Evolutionary conservation across 2,113 vertebrate species (phyloP).

Genomic region (Nothocercus julius): DNA sequence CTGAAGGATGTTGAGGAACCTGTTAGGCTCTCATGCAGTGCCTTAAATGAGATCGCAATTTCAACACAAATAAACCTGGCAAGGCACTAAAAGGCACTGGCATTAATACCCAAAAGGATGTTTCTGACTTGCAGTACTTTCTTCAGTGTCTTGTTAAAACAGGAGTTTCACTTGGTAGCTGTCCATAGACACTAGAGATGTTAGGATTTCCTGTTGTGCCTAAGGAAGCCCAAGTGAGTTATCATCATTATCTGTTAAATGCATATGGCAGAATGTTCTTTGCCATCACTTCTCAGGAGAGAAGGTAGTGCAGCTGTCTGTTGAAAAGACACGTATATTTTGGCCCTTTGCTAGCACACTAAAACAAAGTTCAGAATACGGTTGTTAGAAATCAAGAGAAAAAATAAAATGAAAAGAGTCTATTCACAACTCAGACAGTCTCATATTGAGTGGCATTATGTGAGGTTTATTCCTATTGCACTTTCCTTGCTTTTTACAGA

Average conservation of each 20-base stretch:
- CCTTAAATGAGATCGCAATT: not conserved
- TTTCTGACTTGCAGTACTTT: not conserved
- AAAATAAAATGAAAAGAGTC: not conserved
- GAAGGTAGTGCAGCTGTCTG: not conserved
- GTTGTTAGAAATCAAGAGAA: not conserved
- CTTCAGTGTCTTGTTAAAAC: not conserved
- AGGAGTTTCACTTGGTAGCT: not conserved
- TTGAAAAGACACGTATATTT: not conserved
- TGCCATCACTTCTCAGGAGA: not conserved
- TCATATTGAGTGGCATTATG: not conserved
- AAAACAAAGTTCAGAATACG: not conserved
- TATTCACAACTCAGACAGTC: not conserved
- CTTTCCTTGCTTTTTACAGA: not conserved
- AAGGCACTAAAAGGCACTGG: not conserved
- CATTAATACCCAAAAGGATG: not conserved
- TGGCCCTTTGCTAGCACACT: not conserved
- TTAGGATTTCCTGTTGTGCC: not conserved
- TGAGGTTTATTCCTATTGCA: not conserved
- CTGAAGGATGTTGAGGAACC: not conserved
- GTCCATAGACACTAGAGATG: not conserved
- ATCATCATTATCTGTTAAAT: not conserved
- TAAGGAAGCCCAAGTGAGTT: not conserved
- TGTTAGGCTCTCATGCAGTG: not conserved
- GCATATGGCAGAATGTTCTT: not conserved
- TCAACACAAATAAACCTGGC: not conserved